These are phyloP conservation scores for Habroteleia sp. DNA, from an alignment of 2,888 invertebrate genomes.

Conservation along the genomic window DNA sequence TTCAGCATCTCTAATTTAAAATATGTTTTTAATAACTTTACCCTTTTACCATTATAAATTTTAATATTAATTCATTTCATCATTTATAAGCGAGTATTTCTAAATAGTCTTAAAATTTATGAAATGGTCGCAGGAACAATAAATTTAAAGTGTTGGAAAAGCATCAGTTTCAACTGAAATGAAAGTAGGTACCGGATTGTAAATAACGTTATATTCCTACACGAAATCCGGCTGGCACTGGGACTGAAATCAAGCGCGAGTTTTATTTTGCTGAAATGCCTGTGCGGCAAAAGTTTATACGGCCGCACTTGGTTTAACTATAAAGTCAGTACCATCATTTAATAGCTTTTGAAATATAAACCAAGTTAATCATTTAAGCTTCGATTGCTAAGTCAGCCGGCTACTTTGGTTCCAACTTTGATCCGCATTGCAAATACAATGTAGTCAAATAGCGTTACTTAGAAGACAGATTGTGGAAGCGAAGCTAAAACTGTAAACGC, in stretches of 20 bases:
- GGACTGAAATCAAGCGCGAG: not conserved
- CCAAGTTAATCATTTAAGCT: constrained; percentile 45
- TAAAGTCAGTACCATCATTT: constrained; percentile 4
- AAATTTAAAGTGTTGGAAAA: no score
- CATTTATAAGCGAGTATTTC: no score
- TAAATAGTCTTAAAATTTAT: no score
- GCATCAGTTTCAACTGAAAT: no score
- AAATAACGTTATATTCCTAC: not conserved
- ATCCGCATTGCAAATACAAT: constrained; percentile 57
- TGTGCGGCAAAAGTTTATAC: constrained; percentile 5
- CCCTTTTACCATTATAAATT: no score
- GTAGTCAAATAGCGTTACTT: constrained; percentile 59
- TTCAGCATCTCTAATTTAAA: no score
- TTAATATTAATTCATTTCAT: no score
- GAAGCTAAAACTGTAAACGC: constrained; percentile 59
- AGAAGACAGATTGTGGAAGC: constrained; percentile 58
- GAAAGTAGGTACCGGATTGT: not conserved
- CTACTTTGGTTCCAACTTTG: constrained; percentile 43
- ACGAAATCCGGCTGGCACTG: not conserved
- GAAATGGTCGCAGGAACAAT: constrained; percentile 1
- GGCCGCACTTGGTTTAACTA: constrained; percentile 1
- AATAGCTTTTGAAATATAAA: constrained; percentile 31
- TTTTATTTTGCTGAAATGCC: not conserved
- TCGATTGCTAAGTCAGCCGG: constrained; percentile 38
- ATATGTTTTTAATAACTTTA: no score